These are phyloP conservation scores for Lissonota sp. DNA, from an alignment of 2,888 invertebrate species.

Conservation along the genomic window DNA sequence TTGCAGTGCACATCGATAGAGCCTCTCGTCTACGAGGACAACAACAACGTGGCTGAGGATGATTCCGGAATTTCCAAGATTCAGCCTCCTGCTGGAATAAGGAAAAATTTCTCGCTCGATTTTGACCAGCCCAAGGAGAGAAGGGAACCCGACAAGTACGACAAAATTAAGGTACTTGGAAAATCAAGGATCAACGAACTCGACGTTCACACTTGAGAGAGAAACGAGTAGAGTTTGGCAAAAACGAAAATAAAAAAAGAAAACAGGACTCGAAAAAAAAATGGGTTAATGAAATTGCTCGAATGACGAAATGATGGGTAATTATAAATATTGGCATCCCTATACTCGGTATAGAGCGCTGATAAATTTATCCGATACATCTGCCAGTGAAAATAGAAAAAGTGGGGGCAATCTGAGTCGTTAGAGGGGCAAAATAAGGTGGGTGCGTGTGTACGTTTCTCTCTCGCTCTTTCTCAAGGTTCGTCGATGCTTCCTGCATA, in stretches of 20 bases:
- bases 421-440: slow-evolving; percentile 16
- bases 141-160: slow-evolving; percentile 58
- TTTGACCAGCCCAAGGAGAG: slow-evolving; percentile 18
- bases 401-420: slow-evolving; percentile 8
- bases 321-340: slow-evolving; percentile 1
- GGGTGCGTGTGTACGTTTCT: not conserved
- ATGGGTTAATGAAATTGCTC: not conserved
- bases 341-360: not conserved
- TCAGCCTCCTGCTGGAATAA: slow-evolving; percentile 35
- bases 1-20: slow-evolving; percentile 71
- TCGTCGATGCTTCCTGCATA: slow-evolving; percentile 2
- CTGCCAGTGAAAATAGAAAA: slow-evolving; percentile 18
- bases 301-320: not conserved
- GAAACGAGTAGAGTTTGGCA: no score
- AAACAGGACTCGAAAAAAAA: no score
- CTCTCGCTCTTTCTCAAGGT: slow-evolving; percentile 28
- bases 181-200: not conserved
- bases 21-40: slow-evolving; percentile 64
- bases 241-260: no score
- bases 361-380: slow-evolving; percentile 12
- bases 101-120: slow-evolving; percentile 40
- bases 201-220: no score
- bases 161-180: slow-evolving; percentile 63
- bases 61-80: slow-evolving; percentile 48
- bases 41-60: slow-evolving; percentile 65